Evolutionary conservation across 2,113 vertebrate genomes (phyloP).

Genomic region (Xenus cinereus): DNA sequence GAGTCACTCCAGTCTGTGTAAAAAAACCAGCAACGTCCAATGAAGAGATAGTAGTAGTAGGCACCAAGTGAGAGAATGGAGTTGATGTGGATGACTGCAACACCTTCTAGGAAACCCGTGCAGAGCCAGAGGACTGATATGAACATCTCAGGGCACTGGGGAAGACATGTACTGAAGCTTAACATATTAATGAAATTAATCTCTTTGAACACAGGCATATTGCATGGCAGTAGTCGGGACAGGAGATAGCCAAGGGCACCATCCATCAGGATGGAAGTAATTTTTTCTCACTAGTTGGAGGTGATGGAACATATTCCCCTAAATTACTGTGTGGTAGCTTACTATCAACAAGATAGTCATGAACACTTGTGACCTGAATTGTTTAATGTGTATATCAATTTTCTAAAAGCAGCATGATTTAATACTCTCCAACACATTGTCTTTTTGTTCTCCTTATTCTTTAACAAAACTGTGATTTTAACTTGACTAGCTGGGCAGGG

Average conservation of each 20-base stretch:
- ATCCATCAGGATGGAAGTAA: neutral
- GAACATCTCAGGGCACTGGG: neutral
- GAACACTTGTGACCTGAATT: neutral
- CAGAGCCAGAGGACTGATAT: neutral
- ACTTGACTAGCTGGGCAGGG: neutral
- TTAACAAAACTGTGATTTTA: neutral
- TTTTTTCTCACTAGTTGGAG: neutral
- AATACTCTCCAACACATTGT: neutral
- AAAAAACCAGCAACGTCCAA: neutral
- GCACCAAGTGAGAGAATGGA: neutral
- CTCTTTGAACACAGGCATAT: neutral
- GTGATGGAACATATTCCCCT: neutral
- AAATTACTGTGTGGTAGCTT: neutral
- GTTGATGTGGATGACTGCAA: neutral
- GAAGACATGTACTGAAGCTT: neutral
- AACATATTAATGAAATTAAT: neutral
- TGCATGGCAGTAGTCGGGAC: neutral
- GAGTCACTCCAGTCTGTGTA: neutral
- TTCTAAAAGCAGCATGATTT: neutral
- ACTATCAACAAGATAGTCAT: neutral
- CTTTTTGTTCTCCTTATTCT: neutral
- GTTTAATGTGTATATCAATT: neutral
- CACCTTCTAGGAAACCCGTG: neutral
- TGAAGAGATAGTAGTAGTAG: neutral
- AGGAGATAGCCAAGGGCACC: neutral